A percentile compares a stretch with the other conserved stretches of the same genome.
Conservation (phyloP, 2,888 invertebrate genomes). For the Barypeithes pellucidus region DNA sequence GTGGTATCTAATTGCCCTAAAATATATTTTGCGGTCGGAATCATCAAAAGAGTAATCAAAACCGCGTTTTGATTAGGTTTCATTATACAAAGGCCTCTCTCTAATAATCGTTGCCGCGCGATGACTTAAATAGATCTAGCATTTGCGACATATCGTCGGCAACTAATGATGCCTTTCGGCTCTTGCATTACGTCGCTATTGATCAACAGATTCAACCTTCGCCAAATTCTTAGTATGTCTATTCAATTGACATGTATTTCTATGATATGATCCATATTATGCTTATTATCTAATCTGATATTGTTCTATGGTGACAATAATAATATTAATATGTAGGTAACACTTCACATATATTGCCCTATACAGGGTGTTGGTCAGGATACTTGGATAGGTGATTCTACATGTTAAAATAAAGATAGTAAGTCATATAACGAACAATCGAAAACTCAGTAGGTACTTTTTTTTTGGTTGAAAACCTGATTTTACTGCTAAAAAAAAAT, state of each 20-base stretch:
- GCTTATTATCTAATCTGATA: not conserved
- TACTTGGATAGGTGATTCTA: too few species aligned
- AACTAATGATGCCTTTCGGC: conserved; percentile 47
- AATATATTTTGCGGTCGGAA: not conserved
- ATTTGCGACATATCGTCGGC: conserved; percentile 38
- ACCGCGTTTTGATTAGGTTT: not conserved
- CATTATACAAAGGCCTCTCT: not conserved
- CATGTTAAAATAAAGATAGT: too few species aligned
- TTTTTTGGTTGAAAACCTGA: too few species aligned
- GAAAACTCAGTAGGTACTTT: too few species aligned
- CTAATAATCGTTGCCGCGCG: conserved; percentile 10
- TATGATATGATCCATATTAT: too few species aligned
- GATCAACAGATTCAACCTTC: conserved; percentile 44
- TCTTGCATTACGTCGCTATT: conserved; percentile 30
- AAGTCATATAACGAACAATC: too few species aligned
- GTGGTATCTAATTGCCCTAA: too few species aligned
- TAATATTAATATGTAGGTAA: not conserved
- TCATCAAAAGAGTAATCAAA: conserved; percentile 4
- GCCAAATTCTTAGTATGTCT: conserved; percentile 49
- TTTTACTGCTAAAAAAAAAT: too few species aligned
- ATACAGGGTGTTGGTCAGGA: too few species aligned
- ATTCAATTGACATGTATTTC: conserved; percentile 30
- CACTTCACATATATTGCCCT: not conserved
- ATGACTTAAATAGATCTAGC: conserved; percentile 31
- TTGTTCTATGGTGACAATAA: too few species aligned